Conservation (phyloP, 2,797 vertebrate genomes). For the Chromobotia macracanthus region DNA sequence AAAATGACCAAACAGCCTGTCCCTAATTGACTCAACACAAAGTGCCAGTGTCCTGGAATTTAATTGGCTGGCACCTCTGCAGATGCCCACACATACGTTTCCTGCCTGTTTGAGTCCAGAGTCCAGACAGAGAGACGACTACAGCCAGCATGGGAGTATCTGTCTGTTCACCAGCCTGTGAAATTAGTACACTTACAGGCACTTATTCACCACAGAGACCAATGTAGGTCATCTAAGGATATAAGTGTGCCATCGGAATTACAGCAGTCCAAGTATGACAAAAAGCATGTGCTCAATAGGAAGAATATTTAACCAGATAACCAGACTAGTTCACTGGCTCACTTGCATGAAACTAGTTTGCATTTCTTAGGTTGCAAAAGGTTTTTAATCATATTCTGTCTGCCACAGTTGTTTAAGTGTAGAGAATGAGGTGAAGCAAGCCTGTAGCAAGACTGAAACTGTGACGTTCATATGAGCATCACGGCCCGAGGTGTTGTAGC, state of each 20-base stretch:
- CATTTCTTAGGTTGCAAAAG: background rate
- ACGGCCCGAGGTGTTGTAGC: background rate
- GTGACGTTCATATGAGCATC: no score
- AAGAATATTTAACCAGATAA: background rate
- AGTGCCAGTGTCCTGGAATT: background rate
- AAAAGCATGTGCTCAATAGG: background rate
- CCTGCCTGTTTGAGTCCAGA: conserved; percentile 33
- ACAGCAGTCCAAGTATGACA: background rate
- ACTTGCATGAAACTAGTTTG: background rate
- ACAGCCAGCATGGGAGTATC: conserved; percentile 56
- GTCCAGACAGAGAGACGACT: conserved; percentile 44
- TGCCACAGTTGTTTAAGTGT: background rate
- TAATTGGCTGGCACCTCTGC: conserved; percentile 17
- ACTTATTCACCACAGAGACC: conserved; percentile 41
- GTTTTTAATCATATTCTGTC: background rate
- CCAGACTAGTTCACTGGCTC: background rate
- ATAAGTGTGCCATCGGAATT: conserved; percentile 23
- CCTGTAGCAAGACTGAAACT: no score
- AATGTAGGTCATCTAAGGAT: conserved; percentile 54
- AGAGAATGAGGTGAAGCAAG: background rate
- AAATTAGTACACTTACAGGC: conserved; percentile 69
- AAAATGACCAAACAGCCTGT: background rate
- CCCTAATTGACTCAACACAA: background rate
- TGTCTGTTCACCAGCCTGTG: conserved; percentile 67
- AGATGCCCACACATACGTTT: conserved; percentile 51